Base-by-base conservation (phyloP, 2,888 invertebrate genomes). In the Oeneis ivallda region DNA sequence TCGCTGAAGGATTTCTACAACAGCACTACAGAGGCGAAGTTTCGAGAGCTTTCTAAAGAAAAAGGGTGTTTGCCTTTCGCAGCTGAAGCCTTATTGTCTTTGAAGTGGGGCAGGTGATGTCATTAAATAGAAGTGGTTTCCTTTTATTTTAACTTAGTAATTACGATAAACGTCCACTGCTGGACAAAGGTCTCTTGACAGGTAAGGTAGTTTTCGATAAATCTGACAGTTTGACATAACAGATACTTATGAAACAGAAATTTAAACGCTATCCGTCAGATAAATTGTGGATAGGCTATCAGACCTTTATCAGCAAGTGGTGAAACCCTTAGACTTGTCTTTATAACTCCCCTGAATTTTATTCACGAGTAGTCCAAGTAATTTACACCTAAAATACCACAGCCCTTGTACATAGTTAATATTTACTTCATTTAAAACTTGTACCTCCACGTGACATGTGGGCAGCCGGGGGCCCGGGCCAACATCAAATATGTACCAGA, bases 31-130 rank as follows among this genome's bases (percentile, higher is more conserved):
- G 41, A 19, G 56, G 41, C 19, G 56, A 56, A 56, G 39, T 56
- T 56, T 56, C 56, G 56, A 56, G 39, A 56, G 39, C 56, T 13
- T 56, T 56, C 56, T 19, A 41, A 56, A 41, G 56, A 56, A 56
- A 41, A 19, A 54, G 56, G 19, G 37, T 37, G 39, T 56, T 54
- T 54, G 54, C 41, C 41, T 41, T 56, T 7, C 41, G 6, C 56
- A 13, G 39, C 17, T 39, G 11, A 54, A 54, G 56, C 41, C 41
- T 19, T 56, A 41, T 56, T 56, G 56, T 56, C 13, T 41, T 19
- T 39, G 2, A 41, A 53, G 15, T 37, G 19, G 26, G 49, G 19
- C 49, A 26, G 19, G 49, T 50, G 15, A 47, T 47, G 47, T 47
- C 47, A 17, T 47, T 17, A 17, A 9, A 17, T n/a, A n/a, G n/a